These are phyloP conservation scores for Chaetura pelagica DNA, from an alignment of 2,113 vertebrate genomes.

Conservation along the genomic window DNA sequence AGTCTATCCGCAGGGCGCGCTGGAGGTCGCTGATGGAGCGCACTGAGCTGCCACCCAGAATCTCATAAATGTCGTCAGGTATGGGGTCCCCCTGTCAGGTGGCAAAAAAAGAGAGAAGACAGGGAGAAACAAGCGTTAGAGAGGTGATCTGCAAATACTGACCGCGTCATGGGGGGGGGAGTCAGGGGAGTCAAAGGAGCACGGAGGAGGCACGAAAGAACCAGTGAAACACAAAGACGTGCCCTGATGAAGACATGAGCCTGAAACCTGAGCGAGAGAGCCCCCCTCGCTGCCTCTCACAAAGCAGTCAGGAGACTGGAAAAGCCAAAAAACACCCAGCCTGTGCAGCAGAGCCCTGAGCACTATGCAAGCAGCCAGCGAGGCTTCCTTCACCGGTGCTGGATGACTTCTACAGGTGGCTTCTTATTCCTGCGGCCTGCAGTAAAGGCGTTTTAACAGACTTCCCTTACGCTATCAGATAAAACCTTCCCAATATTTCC, in stretches of 20 bases:
- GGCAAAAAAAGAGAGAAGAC: conserved; percentile 31
- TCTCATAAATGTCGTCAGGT: conserved; percentile 88
- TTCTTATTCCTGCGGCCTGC: conserved; percentile 41
- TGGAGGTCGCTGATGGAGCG: conserved; percentile 90
- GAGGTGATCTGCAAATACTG: background rate
- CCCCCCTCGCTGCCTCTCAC: background rate
- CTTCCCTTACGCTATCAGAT: conserved; percentile 66
- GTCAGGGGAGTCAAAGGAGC: background rate
- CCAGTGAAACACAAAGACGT: rapidly evolving
- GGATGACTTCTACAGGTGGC: conserved; percentile 65
- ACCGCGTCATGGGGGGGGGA: rapidly evolving
- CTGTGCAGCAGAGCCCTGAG: background rate
- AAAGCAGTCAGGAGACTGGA: background rate
- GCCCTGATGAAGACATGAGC: background rate
- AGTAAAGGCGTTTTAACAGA: conserved; percentile 63
- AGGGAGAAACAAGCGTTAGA: conserved; percentile 8
- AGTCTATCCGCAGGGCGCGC: conserved; percentile 85
- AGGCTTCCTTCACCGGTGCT: conserved; percentile 23
- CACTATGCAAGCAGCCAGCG: background rate
- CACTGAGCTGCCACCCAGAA: conserved; percentile 87
- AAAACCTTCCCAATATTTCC: conserved; percentile 69
- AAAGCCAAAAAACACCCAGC: background rate
- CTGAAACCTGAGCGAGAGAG: background rate
- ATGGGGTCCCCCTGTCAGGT: conserved; percentile 86
- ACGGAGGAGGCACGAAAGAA: rapidly evolving